Base-by-base conservation (phyloP, 2,113 vertebrate species). In the Thinocorus orbignyianus region DNA sequence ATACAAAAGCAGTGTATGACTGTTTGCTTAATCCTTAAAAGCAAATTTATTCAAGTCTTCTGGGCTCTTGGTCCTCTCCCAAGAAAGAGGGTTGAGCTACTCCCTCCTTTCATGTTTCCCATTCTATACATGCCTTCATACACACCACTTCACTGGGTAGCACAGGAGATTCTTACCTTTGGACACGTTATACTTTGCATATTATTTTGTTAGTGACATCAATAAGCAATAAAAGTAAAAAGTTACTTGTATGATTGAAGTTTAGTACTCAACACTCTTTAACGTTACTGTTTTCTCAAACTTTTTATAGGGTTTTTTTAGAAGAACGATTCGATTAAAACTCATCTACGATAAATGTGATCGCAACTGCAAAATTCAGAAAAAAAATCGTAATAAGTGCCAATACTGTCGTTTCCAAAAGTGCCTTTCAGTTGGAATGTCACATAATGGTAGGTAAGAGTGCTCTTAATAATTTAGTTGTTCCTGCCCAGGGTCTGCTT, bases 311-410 rank as follows among this genome's bases (percentile, higher is more conserved):
- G 99, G 99, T 0, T 99, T 99, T 98, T 99, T 99, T 76, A 98
- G 99, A 87, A 97, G 99, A 86, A 99, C 99, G 3, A 99, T 99
- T 70, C 99, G 99, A 57, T 98, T 99, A 65, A 99, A 99, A 96
- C 98, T 99, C 95, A 97, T 97, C 12, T 99, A 99, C 5, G 99
- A 99, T 93, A 98, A 97, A 72, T 99, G 99, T 28, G 99, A 99
- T 55, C 99, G 99, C 30, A 98, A 94, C 97, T 99, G 99, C 98
- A 99, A 99, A 97, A 99, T 99, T 88, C 99, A 99, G 97, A 99
- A 99, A 94, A 99, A 99, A 97, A 99, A 99, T 54, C 98, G 99
- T n/a, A 99, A 99, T 77, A 99, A 99, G 98, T 99, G 99, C 98
- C 99, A 99, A 95, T 99, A 99, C 96, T 99, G 99, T 94, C 99